Percentiles rank a stretch among this genome's conserved stretches.
Conservation (phyloP, 1,140 invertebrate species). For the Musca domestica region DNA sequence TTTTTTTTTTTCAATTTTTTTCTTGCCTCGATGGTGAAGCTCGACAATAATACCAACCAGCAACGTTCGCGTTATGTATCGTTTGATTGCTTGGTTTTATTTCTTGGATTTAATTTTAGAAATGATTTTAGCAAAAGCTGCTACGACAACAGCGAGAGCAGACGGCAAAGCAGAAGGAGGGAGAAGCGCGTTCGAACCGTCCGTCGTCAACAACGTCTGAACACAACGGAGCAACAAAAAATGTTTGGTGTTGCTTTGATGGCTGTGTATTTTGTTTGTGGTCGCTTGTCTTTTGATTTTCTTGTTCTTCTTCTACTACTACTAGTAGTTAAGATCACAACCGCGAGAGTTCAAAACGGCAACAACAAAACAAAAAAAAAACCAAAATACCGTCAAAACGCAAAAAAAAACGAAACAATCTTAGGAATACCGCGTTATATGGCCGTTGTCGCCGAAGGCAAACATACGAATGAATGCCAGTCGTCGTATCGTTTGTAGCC, state of each 20-base stretch:
- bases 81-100: neutral
- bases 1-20: too few species aligned
- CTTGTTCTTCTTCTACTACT: neutral
- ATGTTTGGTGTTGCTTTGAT: too few species aligned
- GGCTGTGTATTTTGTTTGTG: too few species aligned
- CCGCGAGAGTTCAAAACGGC: neutral
- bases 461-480: slow-evolving; percentile 23
- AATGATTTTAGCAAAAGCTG: slow-evolving; percentile 10
- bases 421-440: slow-evolving; percentile 16
- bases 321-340: slow-evolving; percentile 9
- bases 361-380: slow-evolving; percentile 13
- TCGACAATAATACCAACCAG: too few species aligned
- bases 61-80: neutral
- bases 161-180: neutral
- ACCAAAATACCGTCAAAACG: neutral
- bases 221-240: too few species aligned
- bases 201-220: too few species aligned
- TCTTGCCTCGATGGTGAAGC: too few species aligned
- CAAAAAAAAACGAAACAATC: neutral
- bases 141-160: neutral
- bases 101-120: slow-evolving; percentile 16
- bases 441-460: slow-evolving; percentile 23
- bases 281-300: too few species aligned
- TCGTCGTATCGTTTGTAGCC: neutral
- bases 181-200: neutral